Conservation (phyloP, 2,797 vertebrate genomes). For the Cossypha niveicapilla region DNA sequence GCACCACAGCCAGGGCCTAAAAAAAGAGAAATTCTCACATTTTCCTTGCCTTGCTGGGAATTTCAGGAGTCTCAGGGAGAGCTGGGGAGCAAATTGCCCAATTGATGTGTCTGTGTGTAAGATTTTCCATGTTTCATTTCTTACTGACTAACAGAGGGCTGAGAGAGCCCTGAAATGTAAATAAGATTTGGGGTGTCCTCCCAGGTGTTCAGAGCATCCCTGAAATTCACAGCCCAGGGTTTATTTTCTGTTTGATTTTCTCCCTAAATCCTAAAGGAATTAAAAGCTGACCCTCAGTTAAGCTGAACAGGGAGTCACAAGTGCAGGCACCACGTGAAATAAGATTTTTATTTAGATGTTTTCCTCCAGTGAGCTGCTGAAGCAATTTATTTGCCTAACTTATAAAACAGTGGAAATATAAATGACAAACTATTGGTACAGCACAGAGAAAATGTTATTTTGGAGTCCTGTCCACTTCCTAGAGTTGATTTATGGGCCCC, state of each 20-base stretch:
- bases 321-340: background rate
- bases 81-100: background rate
- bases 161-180: background rate
- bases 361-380: background rate
- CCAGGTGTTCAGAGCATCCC: background rate
- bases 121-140: background rate
- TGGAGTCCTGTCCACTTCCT: background rate
- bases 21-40: background rate
- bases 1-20: background rate
- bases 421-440: background rate
- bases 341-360: background rate
- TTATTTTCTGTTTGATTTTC: background rate
- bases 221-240: background rate
- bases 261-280: background rate
- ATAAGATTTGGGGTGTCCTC: background rate
- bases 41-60: background rate
- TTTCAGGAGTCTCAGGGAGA: background rate
- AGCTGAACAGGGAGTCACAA: background rate
- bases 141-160: background rate
- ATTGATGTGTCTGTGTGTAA: rapidly evolving
- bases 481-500: background rate
- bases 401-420: background rate
- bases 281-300: background rate
- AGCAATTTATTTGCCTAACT: background rate
- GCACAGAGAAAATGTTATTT: background rate